Evolutionary conservation across 2,797 vertebrate species (phyloP), one percentile per base, ranked within the genome.

Genomic region (Enteromius anoplus): DNA sequence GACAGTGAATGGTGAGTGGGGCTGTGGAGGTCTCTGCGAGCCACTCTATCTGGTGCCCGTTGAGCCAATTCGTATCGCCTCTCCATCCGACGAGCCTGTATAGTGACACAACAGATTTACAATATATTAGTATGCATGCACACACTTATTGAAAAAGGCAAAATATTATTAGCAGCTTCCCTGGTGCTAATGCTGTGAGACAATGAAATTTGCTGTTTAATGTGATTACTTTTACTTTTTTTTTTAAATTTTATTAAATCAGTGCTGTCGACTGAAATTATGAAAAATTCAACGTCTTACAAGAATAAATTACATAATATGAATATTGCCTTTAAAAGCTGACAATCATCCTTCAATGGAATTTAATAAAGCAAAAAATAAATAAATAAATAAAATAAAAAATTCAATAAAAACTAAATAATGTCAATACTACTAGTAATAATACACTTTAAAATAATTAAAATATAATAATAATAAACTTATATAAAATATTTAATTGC

Each of bases 51-150:
- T 47, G 87, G 5, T 12, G 82, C 79, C 78, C 85, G 58, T 51
- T 91, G 91, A 1, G 80, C 69, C 71, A 32, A 60, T 80, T 91
- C 86, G 0, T 85, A 85, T 82, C 89, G 83, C 60, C 51, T 83
- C 65, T 92, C 93, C 2, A 89, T 90, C 73, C 88, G 90, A 73
- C 89, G 91, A 71, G 85, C 85, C 94, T 95, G 87, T 42, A 83
- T 80, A 55, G 80, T 17, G 29, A 84, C 15, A 65, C 9, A 53
- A 66, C 32, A 69, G 37, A 69, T 42, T 47, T 23, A 23, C 9
- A 42, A 55, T 64, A 55, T 32, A 84, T 62, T 77, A 9, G 32
- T 45, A 53, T 69, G 19, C 62, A 42, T 62, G 40, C 76, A 47
- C 60, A 3, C 15, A 64, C 26, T 64, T 26, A 32, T 8, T 17